Evolutionary conservation across 2,113 vertebrate genomes (phyloP).

Genomic region (Opisthocomus hoazin): DNA sequence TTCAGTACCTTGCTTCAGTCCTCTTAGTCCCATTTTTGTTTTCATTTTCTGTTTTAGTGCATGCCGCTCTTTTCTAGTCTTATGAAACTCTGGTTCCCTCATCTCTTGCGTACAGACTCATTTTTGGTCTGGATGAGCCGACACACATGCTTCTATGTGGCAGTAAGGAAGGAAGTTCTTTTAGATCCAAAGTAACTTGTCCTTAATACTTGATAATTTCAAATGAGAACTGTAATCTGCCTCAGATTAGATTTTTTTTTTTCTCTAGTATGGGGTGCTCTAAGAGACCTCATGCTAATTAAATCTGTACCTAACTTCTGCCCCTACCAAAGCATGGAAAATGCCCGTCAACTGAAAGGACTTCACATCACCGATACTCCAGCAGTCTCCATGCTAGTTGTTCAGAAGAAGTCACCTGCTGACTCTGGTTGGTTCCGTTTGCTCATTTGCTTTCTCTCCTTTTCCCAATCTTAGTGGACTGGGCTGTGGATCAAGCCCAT

Average conservation of each 20-base stretch:
- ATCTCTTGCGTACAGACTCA: background rate
- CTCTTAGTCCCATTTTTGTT: background rate
- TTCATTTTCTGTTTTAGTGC: background rate
- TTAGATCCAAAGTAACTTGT: background rate
- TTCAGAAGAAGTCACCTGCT: background rate
- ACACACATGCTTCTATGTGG: background rate
- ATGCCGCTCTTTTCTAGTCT: background rate
- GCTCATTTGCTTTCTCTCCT: background rate
- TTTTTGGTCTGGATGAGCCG: background rate
- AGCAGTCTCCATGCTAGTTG: background rate
- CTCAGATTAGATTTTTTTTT: background rate
- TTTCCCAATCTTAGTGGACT: slow-evolving; percentile 77
- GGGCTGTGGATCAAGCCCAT: slow-evolving; percentile 94
- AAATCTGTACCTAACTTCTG: background rate
- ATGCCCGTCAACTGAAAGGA: background rate
- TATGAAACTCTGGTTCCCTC: background rate
- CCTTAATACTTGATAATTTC: background rate
- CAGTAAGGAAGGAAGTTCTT: background rate
- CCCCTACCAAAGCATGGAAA: background rate
- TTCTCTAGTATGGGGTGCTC: background rate
- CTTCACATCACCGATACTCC: background rate
- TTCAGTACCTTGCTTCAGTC: background rate
- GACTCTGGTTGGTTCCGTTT: background rate
- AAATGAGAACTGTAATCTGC: background rate
- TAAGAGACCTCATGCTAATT: background rate